phyloP scores from a whole-genome alignment of 2,797 vertebrate species.

The Emydoidea blandingii region DNA sequence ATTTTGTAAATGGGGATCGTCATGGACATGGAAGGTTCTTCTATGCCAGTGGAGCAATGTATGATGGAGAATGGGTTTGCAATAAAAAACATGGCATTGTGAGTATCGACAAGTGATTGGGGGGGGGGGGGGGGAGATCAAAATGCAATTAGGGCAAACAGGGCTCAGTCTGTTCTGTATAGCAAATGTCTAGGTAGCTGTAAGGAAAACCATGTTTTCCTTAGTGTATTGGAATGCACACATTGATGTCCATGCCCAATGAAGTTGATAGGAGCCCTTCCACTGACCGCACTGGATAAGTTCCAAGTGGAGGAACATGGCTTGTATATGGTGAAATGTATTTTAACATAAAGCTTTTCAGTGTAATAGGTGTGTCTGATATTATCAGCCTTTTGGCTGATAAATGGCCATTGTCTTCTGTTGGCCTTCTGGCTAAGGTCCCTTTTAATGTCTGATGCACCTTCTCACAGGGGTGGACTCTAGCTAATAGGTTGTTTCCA shows the following conservation, averaged over 20 bases:
- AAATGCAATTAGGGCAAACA: neutral
- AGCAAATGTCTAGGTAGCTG: neutral
- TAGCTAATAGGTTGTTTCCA: neutral
- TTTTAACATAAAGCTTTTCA: neutral
- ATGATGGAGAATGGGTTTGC: conserved; percentile 86
- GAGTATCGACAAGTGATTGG: neutral
- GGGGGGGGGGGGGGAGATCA: neutral
- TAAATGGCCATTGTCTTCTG: neutral
- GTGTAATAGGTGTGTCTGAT: neutral
- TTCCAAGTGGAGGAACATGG: neutral
- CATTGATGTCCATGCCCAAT: neutral
- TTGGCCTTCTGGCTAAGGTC: neutral
- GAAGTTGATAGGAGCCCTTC: neutral
- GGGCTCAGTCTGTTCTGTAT: neutral
- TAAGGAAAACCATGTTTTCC: neutral
- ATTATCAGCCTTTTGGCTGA: neutral
- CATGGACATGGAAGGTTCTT: conserved; percentile 87
- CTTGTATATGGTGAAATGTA: rapidly evolving
- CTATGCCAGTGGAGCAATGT: conserved; percentile 88
- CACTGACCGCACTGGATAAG: neutral
- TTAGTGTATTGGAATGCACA: neutral
- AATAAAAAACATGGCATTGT: conserved; percentile 91
- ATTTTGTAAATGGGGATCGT: conserved; percentile 85
- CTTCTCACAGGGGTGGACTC: neutral
- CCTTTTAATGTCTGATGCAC: neutral